A percentile compares a stretch with the other conserved stretches of the same genome.
Evolutionary conservation across 2,113 vertebrate species (phyloP).

Genomic region (Hemiscyllium ocellatum): DNA sequence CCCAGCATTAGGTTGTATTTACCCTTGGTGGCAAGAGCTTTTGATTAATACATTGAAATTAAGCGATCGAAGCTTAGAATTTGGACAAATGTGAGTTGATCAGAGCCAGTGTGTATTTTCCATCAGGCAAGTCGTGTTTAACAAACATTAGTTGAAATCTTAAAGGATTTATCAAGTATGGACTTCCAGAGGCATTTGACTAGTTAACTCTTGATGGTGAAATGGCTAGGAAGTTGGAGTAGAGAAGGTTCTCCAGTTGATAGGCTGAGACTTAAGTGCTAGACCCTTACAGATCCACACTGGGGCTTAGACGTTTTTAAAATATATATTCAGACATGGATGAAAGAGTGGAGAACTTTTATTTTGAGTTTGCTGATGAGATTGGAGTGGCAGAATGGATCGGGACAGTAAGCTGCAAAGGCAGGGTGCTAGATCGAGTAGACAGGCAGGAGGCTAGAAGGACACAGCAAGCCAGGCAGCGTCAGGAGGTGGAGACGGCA

Average conservation of each 20-base stretch:
- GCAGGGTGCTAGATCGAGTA: background rate
- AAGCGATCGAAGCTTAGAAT: background rate
- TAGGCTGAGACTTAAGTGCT: background rate
- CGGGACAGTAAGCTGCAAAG: background rate
- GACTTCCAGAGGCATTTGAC: background rate
- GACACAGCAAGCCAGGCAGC: no score
- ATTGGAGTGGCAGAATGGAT: background rate
- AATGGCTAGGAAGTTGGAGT: background rate
- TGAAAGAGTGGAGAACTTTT: background rate
- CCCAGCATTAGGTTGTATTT: background rate
- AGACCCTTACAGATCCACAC: background rate
- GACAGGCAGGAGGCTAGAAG: no score
- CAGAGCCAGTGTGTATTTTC: background rate
- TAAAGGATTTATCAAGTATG: background rate
- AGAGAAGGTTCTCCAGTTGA: background rate
- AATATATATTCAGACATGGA: background rate
- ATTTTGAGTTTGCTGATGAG: background rate
- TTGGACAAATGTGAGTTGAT: background rate
- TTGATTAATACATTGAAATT: background rate
- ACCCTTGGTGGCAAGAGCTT: background rate
- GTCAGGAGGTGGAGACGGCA: no score
- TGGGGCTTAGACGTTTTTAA: background rate
- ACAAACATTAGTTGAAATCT: background rate
- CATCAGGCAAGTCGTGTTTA: background rate
- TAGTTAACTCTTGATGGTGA: background rate